Base-by-base conservation (phyloP, 1,140 invertebrate genomes). In the Drosophila nebulosa region DNA sequence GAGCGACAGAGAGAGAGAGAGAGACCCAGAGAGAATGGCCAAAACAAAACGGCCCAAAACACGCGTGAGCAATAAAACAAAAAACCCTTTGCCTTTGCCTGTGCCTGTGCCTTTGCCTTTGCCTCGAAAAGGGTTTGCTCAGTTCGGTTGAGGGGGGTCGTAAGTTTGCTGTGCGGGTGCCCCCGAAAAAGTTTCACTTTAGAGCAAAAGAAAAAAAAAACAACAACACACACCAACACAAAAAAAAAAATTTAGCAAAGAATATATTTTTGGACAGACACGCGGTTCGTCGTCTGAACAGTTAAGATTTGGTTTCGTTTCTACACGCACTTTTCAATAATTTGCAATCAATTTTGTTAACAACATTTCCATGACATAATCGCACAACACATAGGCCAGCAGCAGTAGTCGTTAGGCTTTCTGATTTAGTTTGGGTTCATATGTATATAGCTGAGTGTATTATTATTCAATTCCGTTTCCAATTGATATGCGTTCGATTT, bases 341-440 rank as follows among this genome's bases (percentile, higher is more conserved):
- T 46, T 46, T 14, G 39, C 16, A 46, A 46, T 21, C n/a, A 46
- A 16, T 59, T 60, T 21, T 51, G 30, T 30, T 57, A 46, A 50
- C 24, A 46, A 16, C 39, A 42, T 74, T 71, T 78, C 53, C 81
- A 64, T 85, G 81, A 85, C 81, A 78, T 86, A 85, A 86, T 57
- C 62, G n/a, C n/a, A 10, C 6, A 46, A 46, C 3, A 32, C 4
- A 3, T 21, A 21, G 21, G 9, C 18, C 14, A 18, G 39, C 39
- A 10, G 39, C n/a, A n/a, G 18, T 42, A 10, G 16, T 16, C 14
- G n/a, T 3, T 46, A 32, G 1, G 16, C 21, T 46, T 10, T 3
- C 39, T 46, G 39, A 46, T 46, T 16, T 42, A 42, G 6, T 18
- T 42, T 42, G 7, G 14, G 16, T 22, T 1, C 27, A 24, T 36